Evolutionary conservation across 2,888 invertebrate genomes (phyloP), one percentile per base, ranked within the genome.

Genomic region (Caenorhabditis sp.): DNA sequence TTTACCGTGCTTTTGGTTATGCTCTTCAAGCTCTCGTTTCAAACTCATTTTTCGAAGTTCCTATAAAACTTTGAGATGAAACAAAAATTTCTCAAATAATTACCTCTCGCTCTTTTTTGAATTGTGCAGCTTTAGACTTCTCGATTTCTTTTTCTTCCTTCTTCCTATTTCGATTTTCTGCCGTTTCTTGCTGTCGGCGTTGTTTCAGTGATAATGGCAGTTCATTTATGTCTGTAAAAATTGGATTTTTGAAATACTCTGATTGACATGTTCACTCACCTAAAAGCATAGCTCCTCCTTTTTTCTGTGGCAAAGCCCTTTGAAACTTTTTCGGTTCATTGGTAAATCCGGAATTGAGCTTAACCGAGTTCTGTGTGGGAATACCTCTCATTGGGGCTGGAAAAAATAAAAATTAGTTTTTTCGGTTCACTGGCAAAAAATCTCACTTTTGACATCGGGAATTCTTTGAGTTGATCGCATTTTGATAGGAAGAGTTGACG

Each of bases 311-410:
- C 49, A 81, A 53, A 19, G 60, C 51, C 6, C 80, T 67, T 49
- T 68, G 78, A 50, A 80, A 79, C 60, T 81, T 81, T 51, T 73
- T 77, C 5, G 79, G 71, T 50, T 80, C 80, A 58, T 81, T 77
- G 37, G 80, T 69, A 62, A 80, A 80, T 10, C 80, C 80, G 14
- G 62, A 57, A 4, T 77, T 74, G 24, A 72, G 58, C 55, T 78
- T 74, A 31, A 59, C 24, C 12, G 78, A 59, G 59, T 63, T 76
- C 3, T 61, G 63, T 4, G 77, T 67, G 6, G 67, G 66, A 26
- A 81, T 79, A 8, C 68, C 81, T 23, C 50, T 53, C 81, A 80
- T 82, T n/a, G 80, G 80, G n/a, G 73, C 79, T 79, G 51, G 54
- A 70, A 67, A 49, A 43, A 36, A 36, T 36, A 12, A 36, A 8